These are phyloP conservation scores for Petrocephalus zakoni DNA, from an alignment of 2,113 vertebrate species.

Conservation along the genomic window DNA sequence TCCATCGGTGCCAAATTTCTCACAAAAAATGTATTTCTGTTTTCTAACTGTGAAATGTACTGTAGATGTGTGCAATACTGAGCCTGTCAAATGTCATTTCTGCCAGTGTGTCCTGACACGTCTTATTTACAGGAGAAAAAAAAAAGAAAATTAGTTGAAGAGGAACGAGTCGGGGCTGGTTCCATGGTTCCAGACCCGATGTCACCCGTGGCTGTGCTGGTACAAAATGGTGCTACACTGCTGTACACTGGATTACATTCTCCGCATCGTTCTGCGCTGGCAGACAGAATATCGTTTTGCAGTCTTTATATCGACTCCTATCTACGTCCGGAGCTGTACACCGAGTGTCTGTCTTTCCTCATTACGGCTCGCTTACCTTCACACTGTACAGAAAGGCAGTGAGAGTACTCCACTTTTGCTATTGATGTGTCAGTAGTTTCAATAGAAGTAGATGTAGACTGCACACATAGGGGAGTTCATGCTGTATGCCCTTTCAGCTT, in stretches of 20 bases:
- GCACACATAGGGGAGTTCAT: background rate
- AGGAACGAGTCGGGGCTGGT: background rate
- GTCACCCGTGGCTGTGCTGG: background rate
- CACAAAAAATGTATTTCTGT: background rate
- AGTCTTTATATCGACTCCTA: background rate
- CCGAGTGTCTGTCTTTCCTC: background rate
- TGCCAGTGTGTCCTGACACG: background rate
- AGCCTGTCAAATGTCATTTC: background rate
- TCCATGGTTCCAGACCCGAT: background rate
- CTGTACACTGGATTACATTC: background rate
- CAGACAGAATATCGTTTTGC: background rate
- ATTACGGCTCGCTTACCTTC: background rate
- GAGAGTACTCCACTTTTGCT: background rate
- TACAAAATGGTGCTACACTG: background rate
- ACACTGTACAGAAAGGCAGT: background rate
- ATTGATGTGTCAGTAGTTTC: background rate
- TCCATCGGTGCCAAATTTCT: conserved; percentile 9
- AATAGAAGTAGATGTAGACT: background rate
- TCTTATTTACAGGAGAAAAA: background rate
- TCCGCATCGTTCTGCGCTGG: background rate
- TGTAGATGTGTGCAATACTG: conserved; percentile 1
- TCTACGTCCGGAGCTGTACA: background rate
- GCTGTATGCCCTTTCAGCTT: background rate
- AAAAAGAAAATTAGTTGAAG: background rate
- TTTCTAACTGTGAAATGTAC: background rate